phyloP scores from a whole-genome alignment of 92 coral and sea anemone species.

The Phymanthus crucifer region DNA sequence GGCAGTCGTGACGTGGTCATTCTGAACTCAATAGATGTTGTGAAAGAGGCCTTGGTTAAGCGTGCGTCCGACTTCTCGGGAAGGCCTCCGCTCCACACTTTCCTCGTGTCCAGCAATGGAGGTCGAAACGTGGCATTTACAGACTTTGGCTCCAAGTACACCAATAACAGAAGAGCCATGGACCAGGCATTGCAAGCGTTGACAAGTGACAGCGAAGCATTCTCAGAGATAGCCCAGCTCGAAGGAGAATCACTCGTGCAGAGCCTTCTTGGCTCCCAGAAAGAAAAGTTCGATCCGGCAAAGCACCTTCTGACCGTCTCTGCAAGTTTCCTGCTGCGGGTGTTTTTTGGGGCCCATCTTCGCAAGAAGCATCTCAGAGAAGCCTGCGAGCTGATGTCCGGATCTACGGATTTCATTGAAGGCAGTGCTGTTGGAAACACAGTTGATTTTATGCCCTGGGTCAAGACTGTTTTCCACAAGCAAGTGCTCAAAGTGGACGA shows the following conservation, averaged over 20 bases:
- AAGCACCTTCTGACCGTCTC: slow-evolving; percentile 48
- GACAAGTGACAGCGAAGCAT: slow-evolving; percentile 63
- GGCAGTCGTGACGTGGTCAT: slow-evolving; percentile 90
- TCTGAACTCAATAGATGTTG: slow-evolving; percentile 80
- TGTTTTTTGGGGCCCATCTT: slow-evolving; percentile 77
- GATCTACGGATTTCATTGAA: slow-evolving; percentile 84
- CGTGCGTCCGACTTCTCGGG: slow-evolving; percentile 85
- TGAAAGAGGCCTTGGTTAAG: slow-evolving; percentile 90
- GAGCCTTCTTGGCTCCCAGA: slow-evolving; percentile 61
- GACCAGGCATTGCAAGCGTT: slow-evolving; percentile 84
- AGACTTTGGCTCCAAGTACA: slow-evolving; percentile 77
- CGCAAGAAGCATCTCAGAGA: slow-evolving; percentile 67
- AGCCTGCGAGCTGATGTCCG: slow-evolving; percentile 70
- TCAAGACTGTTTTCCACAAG: slow-evolving; percentile 67
- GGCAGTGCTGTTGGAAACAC: slow-evolving; percentile 82
- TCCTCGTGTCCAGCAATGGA: slow-evolving; percentile 75
- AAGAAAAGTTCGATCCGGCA: slow-evolving; percentile 77
- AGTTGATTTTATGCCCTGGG: slow-evolving; percentile 98
- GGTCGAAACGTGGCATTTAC: slow-evolving; percentile 89
- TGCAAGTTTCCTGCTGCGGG: slow-evolving; percentile 72
- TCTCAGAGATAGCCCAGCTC: slow-evolving; percentile 56
- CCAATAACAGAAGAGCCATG: slow-evolving; percentile 77
- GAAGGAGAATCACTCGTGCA: slow-evolving; percentile 68
- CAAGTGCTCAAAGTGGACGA: slow-evolving; percentile 73
- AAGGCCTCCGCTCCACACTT: slow-evolving; percentile 89